A percentile compares a stretch with the other conserved stretches of the same genome.
phyloP scores from a whole-genome alignment of 1,140 invertebrate species.

The Acromyrmex charruanus region DNA sequence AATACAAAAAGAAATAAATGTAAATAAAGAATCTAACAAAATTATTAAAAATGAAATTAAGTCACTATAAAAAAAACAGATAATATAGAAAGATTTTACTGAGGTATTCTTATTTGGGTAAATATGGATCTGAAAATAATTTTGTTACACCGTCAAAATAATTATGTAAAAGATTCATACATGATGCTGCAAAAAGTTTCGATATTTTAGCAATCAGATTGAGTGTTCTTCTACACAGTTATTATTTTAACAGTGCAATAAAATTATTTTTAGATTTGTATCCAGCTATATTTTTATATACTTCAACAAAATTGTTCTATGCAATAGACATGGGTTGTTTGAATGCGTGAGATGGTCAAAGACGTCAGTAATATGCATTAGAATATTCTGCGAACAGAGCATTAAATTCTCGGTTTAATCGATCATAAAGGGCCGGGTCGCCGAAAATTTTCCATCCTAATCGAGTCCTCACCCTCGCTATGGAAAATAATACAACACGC shows the following conservation, averaged over 20 bases:
- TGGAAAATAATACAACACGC: slow-evolving; percentile 31
- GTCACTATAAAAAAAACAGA: neutral
- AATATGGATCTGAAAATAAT: no score
- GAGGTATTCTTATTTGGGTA: no score
- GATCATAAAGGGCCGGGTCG: slow-evolving; percentile 68
- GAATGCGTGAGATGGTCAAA: slow-evolving; percentile 27
- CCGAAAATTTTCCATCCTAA: slow-evolving; percentile 19
- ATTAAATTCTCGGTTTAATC: slow-evolving; percentile 65
- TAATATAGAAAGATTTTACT: no score
- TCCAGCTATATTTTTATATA: no score
- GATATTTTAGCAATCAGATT: no score
- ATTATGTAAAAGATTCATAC: no score
- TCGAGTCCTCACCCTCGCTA: slow-evolving; percentile 15
- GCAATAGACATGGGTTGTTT: neutral
- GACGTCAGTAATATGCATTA: slow-evolving; percentile 57
- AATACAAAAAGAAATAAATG: neutral
- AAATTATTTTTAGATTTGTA: no score
- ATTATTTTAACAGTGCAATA: no score
- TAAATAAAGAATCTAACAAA: neutral
- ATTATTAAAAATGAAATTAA: neutral
- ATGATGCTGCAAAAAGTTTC: no score
- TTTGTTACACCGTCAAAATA: no score
- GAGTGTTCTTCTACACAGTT: no score
- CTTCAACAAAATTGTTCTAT: no score
- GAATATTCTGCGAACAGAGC: slow-evolving; percentile 20